These are phyloP conservation scores for Etheostoma spectabile DNA, from an alignment of 2,113 vertebrate genomes.

Conservation along the genomic window DNA sequence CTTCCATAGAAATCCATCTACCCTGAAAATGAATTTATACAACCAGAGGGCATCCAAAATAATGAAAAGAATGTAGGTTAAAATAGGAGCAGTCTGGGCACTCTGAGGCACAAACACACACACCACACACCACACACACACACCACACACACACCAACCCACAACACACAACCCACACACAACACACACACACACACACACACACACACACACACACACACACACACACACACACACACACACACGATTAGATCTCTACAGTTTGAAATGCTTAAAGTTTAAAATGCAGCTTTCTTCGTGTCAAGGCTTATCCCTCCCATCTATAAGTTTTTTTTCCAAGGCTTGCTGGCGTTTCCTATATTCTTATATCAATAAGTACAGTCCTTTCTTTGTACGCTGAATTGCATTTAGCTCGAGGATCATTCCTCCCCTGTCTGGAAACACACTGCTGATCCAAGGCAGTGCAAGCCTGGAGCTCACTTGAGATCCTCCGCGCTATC, in stretches of 20 bases:
- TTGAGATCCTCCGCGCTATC: constrained; percentile 31
- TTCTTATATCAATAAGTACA: constrained; percentile 50
- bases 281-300: constrained; percentile 55
- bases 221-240: no score
- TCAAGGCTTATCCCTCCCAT: constrained; percentile 54
- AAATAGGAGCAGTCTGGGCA: constrained; percentile 42
- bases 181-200: constrained; percentile 37
- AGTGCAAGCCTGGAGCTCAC: constrained; percentile 19
- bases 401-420: constrained; percentile 40
- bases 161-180: no score
- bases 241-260: constrained; percentile 47
- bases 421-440: constrained; percentile 53
- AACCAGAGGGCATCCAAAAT: constrained; percentile 47
- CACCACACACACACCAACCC: no score
- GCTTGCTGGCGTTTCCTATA: constrained; percentile 31
- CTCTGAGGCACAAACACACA: constrained; percentile 17
- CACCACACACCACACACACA: constrained; percentile 15
- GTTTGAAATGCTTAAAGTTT: constrained; percentile 67
- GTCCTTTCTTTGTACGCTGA: constrained; percentile 15
- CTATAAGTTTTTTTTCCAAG: constrained; percentile 46
- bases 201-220: no score
- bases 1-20: constrained; percentile 70
- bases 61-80: constrained; percentile 66
- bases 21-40: constrained; percentile 70
- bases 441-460: constrained; percentile 32